Base-by-base conservation (phyloP, 2,888 invertebrate genomes). In the Cerceris ruficornis region DNA sequence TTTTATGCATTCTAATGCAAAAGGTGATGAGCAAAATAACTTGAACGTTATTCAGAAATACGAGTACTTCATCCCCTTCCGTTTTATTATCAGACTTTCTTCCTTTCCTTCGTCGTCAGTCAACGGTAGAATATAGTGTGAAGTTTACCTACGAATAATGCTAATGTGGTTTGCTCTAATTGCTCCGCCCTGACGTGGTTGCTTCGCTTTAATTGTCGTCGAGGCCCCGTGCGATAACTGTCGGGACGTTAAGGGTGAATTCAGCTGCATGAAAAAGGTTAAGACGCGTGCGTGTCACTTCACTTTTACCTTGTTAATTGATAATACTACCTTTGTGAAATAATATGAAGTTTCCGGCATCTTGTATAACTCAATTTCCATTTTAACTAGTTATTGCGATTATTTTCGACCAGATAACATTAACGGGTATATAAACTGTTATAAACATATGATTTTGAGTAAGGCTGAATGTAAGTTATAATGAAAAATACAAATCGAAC, bases 151-250 rank as follows among this genome's bases (percentile, higher is more conserved):
- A 59, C 67, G 58, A 68, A 62, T 67, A 62, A 70, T 58, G 69
- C 66, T 77, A 81, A 81, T 69, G 71, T 58, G 70, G 77, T 70
- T 66, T 59, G 59, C 79, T 65, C 72, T 81, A 85, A 83, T 85
- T 83, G 73, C 79, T 69, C 54, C 71, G 41, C 50, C 50, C 69
- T 74, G 69, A 75, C 71, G 67, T 68, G 65, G 69, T 65, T 75
- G 82, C 64, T 75, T 76, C 73, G 64, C 74, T 75, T 77, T 79
- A 80, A 85, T 77, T 76, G 81, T 67, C 62, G 50, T 65, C 67
- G 55, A 75, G 69, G 60, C 66, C 72, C 66, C 58, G 70, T 55
- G 75, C 55, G 77, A 85, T 81, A 85, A 70, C 65, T 72, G 83
- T 43, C 70, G 55, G 57, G 55, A 61, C 67, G 74, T 74, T 77